Evolutionary conservation across 2,888 invertebrate species (phyloP), one percentile per base, ranked within the genome.

Genomic region (Hedychridium roseum): DNA sequence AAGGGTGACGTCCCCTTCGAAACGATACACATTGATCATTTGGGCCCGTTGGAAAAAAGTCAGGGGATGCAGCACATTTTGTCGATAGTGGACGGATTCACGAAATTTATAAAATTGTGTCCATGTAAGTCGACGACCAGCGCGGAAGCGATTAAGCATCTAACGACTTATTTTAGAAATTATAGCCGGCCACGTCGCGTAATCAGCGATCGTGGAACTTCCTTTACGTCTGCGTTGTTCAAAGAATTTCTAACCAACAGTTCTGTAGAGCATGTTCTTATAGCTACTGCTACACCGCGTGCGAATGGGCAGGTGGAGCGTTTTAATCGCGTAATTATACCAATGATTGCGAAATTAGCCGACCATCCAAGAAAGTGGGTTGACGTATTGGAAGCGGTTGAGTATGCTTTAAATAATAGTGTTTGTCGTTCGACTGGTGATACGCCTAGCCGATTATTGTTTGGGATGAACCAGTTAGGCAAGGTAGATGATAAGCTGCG

Each of bases 11-110:
- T 14, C 2, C 30, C 44, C 3, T 40, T 44, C 18, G n/a, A 40
- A 15, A 26, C 26, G 18, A 3, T 49, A 2, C 43, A 49, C 20
- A 28, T 49, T 9, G 43, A 49, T 38, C 48, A 43, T 34, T 49
- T 60, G 17, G 23, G 49, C 28, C 69, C 67, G 2, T 68, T 73
- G 17, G 42, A 57, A 3, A 42, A 43, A 12, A 26, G 68, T 32
- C 49, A 68, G n/a, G 67, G 71, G 31, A 65, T 69, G 38, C 61
- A 60, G 15, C 39, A 40, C 14, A 12, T 49, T 2, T 49, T 43
- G 7, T 31, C 38, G 18, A 16, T 49, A 9, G 18, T 40, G 1
- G 49, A 49, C 26, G 20, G 20, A 2, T 35, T 49, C 27, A 49
- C 31, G 1, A 47, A 47, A 31, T 41, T 21, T 21, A 21, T 47